phyloP scores from a whole-genome alignment of 2,797 vertebrate genomes.

The Eulemur coronatus region DNA sequence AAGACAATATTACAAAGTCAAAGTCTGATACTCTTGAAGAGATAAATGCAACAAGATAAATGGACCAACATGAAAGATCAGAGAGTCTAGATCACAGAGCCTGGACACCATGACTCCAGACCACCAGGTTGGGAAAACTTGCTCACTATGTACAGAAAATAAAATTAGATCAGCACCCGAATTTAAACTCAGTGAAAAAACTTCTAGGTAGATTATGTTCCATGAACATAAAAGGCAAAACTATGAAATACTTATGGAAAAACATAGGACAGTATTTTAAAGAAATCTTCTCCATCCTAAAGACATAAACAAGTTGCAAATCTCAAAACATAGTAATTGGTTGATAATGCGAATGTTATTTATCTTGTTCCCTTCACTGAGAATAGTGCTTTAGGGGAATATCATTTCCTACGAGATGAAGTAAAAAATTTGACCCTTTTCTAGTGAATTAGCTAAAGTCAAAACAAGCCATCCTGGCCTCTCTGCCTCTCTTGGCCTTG shows the following conservation, averaged over 20 bases:
- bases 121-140: neutral
- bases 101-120: too few relatives aligned
- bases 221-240: neutral
- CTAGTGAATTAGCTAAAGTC: too few relatives aligned
- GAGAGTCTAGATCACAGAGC: neutral
- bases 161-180: neutral
- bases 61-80: too few relatives aligned
- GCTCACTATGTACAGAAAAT: neutral
- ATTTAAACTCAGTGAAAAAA: neutral
- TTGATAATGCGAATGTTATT: neutral
- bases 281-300: neutral
- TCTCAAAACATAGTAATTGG: neutral
- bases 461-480: neutral
- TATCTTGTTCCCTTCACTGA: neutral
- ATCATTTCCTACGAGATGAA: neutral
- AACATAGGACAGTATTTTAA: neutral
- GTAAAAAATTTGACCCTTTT: neutral
- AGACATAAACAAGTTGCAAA: neutral
- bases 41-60: neutral
- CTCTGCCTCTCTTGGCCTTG: neutral
- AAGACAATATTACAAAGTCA: neutral
- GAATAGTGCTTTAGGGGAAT: neutral
- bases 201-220: neutral
- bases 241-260: neutral
- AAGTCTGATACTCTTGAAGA: neutral